A percentile compares a stretch with the other conserved stretches of the same genome.
Evolutionary conservation across 2,888 invertebrate species (phyloP).

Genomic region (Clitarchus hookeri): DNA sequence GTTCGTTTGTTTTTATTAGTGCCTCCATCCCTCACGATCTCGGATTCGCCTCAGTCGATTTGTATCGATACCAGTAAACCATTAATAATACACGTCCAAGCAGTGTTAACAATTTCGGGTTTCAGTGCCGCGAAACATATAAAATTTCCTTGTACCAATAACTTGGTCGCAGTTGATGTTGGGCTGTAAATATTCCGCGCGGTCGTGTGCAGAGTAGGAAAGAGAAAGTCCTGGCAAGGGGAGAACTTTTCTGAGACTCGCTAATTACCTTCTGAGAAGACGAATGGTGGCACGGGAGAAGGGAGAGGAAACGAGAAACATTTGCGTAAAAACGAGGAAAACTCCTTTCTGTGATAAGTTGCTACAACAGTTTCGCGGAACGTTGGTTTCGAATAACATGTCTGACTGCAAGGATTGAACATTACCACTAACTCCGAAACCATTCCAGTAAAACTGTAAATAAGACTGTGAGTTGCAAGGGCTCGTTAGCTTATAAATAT

Average conservation of each 20-base stretch:
- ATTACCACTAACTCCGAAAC: no score
- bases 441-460: background rate
- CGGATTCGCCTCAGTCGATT: no score
- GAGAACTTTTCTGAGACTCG: background rate
- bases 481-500: background rate
- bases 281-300: background rate
- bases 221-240: background rate
- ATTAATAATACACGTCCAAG: no score
- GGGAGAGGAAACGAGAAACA: background rate
- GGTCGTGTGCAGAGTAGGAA: background rate
- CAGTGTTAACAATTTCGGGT: no score
- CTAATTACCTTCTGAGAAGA: constrained; percentile 14
- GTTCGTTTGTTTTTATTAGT: no score
- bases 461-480: background rate
- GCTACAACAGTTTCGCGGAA: background rate
- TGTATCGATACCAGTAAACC: no score
- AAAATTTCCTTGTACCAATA: background rate
- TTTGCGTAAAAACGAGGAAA: background rate
- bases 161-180: background rate
- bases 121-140: background rate
- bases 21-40: no score
- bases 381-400: background rate
- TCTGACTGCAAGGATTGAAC: background rate
- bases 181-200: background rate
- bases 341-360: background rate